These are phyloP conservation scores for Psittacula echo DNA, from an alignment of 2,797 vertebrate genomes.

Conservation along the genomic window DNA sequence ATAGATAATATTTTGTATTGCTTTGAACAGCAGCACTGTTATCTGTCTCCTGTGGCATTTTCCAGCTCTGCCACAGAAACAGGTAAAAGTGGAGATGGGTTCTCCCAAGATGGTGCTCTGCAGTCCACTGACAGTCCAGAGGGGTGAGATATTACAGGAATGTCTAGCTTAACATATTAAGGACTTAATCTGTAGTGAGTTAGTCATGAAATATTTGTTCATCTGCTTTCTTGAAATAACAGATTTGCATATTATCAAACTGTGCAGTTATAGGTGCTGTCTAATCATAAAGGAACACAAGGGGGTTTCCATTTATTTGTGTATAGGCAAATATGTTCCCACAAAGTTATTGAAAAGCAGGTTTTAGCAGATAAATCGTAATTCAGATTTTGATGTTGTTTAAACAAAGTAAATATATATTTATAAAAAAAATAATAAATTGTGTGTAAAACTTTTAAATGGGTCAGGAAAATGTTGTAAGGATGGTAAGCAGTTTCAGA, in stretches of 20 bases:
- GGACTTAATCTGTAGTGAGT: neutral
- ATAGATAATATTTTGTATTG: neutral
- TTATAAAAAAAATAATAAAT: neutral
- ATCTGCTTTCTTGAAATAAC: neutral
- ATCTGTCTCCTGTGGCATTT: neutral
- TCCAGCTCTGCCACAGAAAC: neutral
- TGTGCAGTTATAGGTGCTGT: neutral
- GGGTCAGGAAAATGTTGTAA: neutral
- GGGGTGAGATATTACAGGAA: neutral
- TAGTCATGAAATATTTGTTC: neutral
- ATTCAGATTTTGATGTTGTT: neutral
- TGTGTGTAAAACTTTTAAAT: neutral
- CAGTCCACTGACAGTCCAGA: neutral
- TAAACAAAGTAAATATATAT: neutral
- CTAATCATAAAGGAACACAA: neutral
- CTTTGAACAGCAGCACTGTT: neutral
- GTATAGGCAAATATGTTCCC: neutral
- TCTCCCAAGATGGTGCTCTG: neutral
- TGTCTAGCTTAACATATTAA: neutral
- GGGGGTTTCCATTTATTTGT: neutral
- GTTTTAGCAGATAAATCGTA: neutral
- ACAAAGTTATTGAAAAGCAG: neutral
- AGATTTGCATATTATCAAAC: neutral
- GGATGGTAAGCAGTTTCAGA: neutral
- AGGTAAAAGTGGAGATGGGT: neutral